Evolutionary conservation across 1,140 invertebrate species (phyloP), one percentile per base, ranked within the genome.

Genomic region (Euwallacea similis): DNA sequence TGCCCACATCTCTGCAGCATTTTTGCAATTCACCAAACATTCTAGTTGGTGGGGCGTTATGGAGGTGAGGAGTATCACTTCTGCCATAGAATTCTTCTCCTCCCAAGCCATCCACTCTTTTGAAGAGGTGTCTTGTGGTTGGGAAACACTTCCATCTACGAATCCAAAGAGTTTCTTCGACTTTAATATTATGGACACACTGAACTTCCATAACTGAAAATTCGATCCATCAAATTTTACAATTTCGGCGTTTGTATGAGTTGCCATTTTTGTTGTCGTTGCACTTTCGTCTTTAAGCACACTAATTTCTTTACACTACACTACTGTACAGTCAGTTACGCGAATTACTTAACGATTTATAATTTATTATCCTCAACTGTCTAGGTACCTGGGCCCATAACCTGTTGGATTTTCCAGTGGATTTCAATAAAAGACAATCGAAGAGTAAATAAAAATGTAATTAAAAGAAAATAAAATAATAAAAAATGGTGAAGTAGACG

Each of bases 1-100:
- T 11, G 60, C 61, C 81, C 81, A 84, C 80, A 82, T 83, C 53
- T 76, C 76, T 8, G 77, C 77, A 41, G 79, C 72, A 60, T 61
- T 74, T 15, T 67, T 46, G 62, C 78, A 82, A 42, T 78, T 76
- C 33, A 81, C 70, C 7, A 81, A 76, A 66, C 79, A 79, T 47
- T 76, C 33, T 72, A 79, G 76, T 15, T 75, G 76, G 50, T 78
- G 44, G 44, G 77, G 66, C 58, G 63, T 72, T 16, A 76, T 71
- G 41, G 74, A 66, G 13, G 74, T 75, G 0, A 78, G 75, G 0
- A 82, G 69, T 10, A 73, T 60, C 8, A 76, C 66, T 69, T 78
- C 74, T 47, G 78, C 76, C 42, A 16, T 63, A 6, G 56, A 74
- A 68, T 78, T 75, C 6, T 46, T 53, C 53, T 69, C 74, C 1